phyloP scores from a whole-genome alignment of 2,888 invertebrate species.

The Philhelius pedissequus region DNA sequence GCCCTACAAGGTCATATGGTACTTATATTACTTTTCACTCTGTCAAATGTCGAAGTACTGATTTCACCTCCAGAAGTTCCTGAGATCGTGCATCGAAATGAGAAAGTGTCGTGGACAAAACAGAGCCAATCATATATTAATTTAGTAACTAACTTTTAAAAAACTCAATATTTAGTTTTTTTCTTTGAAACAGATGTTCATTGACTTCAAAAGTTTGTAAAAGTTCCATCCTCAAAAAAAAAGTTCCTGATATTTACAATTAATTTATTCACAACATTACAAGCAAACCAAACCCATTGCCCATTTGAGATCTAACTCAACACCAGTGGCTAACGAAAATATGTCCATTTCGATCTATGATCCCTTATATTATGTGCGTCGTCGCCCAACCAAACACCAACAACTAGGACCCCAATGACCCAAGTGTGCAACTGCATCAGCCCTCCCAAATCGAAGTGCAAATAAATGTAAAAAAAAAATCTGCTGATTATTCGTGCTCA shows the following conservation, averaged over 20 bases:
- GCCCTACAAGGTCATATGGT: too few relatives aligned
- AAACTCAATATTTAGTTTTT: too few relatives aligned
- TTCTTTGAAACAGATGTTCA: too few relatives aligned
- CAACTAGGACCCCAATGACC: conserved; percentile 40
- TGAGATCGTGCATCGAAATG: too few relatives aligned
- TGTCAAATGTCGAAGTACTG: too few relatives aligned
- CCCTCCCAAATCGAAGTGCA: conserved; percentile 64
- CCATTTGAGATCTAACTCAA: conserved; percentile 9
- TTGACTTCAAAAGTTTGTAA: too few relatives aligned
- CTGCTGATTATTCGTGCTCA: conserved; percentile 64
- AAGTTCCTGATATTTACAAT: background rate
- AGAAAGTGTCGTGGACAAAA: too few relatives aligned
- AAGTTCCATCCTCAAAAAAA: background rate
- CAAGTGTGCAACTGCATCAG: conserved; percentile 2
- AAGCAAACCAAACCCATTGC: background rate
- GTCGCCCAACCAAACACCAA: background rate
- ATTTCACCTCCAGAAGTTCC: too few relatives aligned
- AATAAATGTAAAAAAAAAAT: conserved; percentile 19
- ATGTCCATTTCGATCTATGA: conserved; percentile 61
- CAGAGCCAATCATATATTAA: too few relatives aligned
- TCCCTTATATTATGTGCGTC: conserved; percentile 11
- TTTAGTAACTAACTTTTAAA: too few relatives aligned
- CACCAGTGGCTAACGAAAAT: conserved; percentile 52
- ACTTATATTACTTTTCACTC: too few relatives aligned
- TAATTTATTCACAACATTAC: background rate